These are phyloP conservation scores for Cabera pusaria DNA, from an alignment of 2,888 invertebrate genomes.

Conservation along the genomic window DNA sequence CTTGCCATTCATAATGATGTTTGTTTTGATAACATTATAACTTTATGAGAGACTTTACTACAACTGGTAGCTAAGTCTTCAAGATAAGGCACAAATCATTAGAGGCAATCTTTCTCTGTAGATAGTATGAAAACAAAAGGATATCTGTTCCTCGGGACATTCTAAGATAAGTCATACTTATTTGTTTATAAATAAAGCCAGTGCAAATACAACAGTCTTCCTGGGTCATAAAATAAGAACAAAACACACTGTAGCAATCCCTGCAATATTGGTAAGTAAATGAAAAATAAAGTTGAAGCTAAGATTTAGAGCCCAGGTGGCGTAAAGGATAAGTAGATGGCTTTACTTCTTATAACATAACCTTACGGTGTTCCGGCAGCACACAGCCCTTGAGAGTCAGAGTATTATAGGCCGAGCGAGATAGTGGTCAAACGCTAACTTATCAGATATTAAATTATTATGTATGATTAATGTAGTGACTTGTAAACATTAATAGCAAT, in stretches of 20 bases:
- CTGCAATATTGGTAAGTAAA: neutral
- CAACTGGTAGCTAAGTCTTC: conserved; percentile 40
- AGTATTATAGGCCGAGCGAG: too few species aligned
- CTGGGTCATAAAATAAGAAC: conserved; percentile 23
- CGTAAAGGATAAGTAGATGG: too few species aligned
- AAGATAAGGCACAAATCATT: conserved; percentile 52
- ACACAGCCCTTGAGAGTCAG: too few species aligned
- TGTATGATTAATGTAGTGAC: too few species aligned
- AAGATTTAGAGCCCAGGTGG: too few species aligned
- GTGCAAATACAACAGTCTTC: conserved; percentile 33
- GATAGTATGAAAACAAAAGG: conserved; percentile 26
- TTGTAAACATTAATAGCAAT: too few species aligned
- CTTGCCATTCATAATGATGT: conserved; percentile 31
- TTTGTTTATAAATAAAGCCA: conserved; percentile 19
- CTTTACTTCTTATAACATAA: too few species aligned
- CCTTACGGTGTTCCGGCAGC: too few species aligned
- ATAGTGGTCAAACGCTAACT: too few species aligned
- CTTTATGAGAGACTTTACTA: conserved; percentile 36
- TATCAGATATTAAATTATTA: too few species aligned
- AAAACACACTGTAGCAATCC: conserved; percentile 6
- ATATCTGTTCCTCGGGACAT: conserved; percentile 25
- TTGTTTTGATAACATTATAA: conserved; percentile 44
- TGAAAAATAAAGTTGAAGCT: too few species aligned
- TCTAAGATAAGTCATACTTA: too few species aligned
- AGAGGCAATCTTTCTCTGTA: conserved; percentile 29